These are phyloP conservation scores for Garra rufa DNA, from an alignment of 2,113 vertebrate species.

Conservation along the genomic window DNA sequence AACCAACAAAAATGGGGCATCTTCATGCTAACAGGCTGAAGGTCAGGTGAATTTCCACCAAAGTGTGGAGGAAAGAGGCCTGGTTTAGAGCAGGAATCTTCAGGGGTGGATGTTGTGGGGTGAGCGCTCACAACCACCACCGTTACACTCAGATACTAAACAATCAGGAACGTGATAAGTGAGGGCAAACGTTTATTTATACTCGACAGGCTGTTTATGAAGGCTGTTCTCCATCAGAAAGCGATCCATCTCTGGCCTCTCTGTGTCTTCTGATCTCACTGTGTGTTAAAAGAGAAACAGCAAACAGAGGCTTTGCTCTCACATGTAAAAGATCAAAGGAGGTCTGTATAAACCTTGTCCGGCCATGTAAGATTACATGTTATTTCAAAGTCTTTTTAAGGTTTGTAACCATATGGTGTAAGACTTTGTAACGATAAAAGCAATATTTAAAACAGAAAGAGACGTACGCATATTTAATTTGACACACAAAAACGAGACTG, in stretches of 20 bases:
- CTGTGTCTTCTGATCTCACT: conserved; percentile 12
- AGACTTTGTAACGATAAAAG: neutral
- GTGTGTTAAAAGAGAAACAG: neutral
- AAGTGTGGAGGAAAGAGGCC: neutral
- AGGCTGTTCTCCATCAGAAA: neutral
- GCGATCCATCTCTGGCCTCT: neutral
- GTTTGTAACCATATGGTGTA: neutral
- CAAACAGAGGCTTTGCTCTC: conserved; percentile 20
- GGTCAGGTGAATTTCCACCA: neutral
- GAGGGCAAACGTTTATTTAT: neutral
- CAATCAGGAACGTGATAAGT: neutral
- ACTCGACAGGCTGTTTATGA: conserved; percentile 7
- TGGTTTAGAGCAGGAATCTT: neutral
- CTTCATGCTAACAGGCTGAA: neutral
- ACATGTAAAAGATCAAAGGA: conserved; percentile 26
- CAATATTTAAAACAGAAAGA: neutral
- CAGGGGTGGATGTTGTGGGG: neutral
- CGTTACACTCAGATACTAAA: neutral
- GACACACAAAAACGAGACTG: neutral
- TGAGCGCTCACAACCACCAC: neutral
- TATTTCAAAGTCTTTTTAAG: conserved; percentile 23
- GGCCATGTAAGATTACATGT: conserved; percentile 18
- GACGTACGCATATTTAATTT: neutral
- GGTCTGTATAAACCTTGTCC: neutral
- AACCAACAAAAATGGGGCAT: neutral